These are phyloP conservation scores for Odontophorus gujanensis DNA, from an alignment of 2,113 vertebrate genomes.

Conservation along the genomic window DNA sequence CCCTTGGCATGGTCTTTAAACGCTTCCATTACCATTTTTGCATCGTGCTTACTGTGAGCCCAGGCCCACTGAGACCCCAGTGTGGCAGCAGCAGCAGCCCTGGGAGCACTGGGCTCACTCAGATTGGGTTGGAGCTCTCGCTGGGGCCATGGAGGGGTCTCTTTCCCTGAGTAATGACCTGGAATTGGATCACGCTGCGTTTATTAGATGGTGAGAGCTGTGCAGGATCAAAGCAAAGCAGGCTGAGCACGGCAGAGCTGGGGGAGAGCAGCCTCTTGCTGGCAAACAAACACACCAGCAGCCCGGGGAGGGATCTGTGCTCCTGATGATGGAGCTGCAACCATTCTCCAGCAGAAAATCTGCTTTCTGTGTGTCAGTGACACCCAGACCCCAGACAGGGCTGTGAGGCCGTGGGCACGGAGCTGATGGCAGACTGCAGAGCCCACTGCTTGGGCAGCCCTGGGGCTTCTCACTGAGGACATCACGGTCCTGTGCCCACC, in stretches of 20 bases:
- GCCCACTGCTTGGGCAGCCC: neutral
- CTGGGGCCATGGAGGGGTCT: conserved; percentile 35
- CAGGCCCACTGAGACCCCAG: neutral
- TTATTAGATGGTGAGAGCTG: conserved; percentile 19
- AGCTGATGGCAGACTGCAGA: too few relatives aligned
- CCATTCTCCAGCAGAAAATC: fast-evolving
- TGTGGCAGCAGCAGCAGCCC: neutral
- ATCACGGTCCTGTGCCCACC: fast-evolving
- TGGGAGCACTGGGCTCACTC: neutral
- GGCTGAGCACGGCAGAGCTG: neutral
- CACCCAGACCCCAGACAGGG: too few relatives aligned
- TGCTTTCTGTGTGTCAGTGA: too few relatives aligned
- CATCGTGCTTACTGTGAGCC: neutral
- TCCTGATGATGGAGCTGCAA: neutral
- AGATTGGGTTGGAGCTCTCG: conserved; percentile 48
- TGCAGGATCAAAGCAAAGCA: conserved; percentile 30
- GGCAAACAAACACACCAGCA: neutral
- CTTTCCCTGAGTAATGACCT: conserved; percentile 69
- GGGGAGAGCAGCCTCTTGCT: neutral
- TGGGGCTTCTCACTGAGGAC: fast-evolving
- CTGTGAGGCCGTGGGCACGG: too few relatives aligned
- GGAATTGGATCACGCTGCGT: conserved; percentile 51
- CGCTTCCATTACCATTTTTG: neutral
- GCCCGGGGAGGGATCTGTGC: neutral
- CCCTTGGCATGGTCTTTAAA: conserved; percentile 18